Conservation (phyloP, 2,797 vertebrate genomes). For the Acanthopagrus latus region DNA sequence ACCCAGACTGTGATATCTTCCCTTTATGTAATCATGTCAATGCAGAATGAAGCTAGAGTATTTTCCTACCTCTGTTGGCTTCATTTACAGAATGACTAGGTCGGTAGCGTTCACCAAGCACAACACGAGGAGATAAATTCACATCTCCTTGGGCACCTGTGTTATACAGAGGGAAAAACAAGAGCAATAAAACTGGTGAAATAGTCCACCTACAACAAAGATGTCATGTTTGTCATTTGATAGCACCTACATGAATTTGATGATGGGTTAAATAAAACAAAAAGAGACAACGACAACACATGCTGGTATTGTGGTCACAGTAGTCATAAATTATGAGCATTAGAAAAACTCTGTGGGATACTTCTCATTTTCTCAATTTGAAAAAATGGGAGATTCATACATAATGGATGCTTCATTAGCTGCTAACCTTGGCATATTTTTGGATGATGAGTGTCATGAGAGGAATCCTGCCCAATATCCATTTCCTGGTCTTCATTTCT, state of each 20-base stretch:
- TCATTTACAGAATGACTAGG: background rate
- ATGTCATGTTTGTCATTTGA: background rate
- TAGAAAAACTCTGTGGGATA: too few relatives aligned
- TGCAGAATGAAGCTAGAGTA: background rate
- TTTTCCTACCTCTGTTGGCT: slow-evolving; percentile 54
- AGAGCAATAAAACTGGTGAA: background rate
- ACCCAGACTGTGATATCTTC: background rate
- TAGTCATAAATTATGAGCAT: too few relatives aligned
- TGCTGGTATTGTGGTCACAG: too few relatives aligned
- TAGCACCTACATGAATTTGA: background rate
- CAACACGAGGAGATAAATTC: slow-evolving; percentile 42
- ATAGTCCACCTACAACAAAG: too few relatives aligned
- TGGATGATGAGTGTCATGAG: background rate
- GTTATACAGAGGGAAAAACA: slow-evolving; percentile 6
- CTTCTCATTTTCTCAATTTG: background rate
- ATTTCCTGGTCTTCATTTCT: slow-evolving; percentile 61
- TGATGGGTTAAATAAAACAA: too few relatives aligned
- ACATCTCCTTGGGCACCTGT: slow-evolving; percentile 44
- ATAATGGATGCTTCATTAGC: background rate
- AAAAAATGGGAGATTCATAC: background rate
- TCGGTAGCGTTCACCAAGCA: slow-evolving; percentile 30
- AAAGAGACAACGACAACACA: too few relatives aligned
- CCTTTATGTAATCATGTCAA: background rate
- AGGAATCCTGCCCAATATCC: slow-evolving; percentile 26
- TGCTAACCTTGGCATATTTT: slow-evolving; percentile 32